phyloP scores from a whole-genome alignment of 2,797 vertebrate species.

The Vultur gryphus region DNA sequence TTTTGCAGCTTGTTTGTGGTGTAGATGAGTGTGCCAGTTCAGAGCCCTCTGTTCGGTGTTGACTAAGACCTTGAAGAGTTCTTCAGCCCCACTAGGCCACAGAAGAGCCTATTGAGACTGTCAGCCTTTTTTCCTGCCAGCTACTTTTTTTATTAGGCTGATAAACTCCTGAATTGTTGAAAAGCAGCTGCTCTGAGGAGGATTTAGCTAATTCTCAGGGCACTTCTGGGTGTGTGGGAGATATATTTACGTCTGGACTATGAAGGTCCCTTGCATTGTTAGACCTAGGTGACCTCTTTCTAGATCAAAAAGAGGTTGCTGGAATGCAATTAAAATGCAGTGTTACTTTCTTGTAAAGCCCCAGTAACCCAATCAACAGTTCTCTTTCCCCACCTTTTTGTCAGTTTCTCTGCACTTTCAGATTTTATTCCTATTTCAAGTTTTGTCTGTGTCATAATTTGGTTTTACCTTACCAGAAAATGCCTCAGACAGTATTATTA shows the following conservation, averaged over 20 bases:
- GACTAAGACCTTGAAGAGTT: slow-evolving; percentile 68
- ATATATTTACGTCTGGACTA: slow-evolving; percentile 51
- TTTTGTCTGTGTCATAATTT: slow-evolving; percentile 1
- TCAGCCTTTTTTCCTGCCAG: slow-evolving; percentile 62
- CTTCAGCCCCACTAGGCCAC: slow-evolving; percentile 59
- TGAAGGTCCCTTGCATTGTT: slow-evolving; percentile 29
- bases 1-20: slow-evolving; percentile 58
- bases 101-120: slow-evolving; percentile 65
- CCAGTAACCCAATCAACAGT: slow-evolving; percentile 12
- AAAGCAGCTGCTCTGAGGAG: slow-evolving; percentile 67
- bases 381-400: background rate
- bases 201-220: slow-evolving; percentile 67
- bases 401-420: background rate
- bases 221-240: slow-evolving; percentile 33
- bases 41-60: slow-evolving; percentile 24
- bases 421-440: slow-evolving; percentile 31
- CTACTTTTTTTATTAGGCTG: slow-evolving; percentile 63
- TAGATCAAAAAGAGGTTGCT: slow-evolving; percentile 61
- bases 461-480: slow-evolving; percentile 1
- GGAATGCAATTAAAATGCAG: slow-evolving; percentile 64
- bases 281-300: slow-evolving; percentile 58
- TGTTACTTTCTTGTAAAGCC: slow-evolving; percentile 46
- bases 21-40: slow-evolving; percentile 46
- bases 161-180: slow-evolving; percentile 74
- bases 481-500: background rate